phyloP scores from a whole-genome alignment of 1,140 invertebrate species.

The Argopecten irradians region DNA sequence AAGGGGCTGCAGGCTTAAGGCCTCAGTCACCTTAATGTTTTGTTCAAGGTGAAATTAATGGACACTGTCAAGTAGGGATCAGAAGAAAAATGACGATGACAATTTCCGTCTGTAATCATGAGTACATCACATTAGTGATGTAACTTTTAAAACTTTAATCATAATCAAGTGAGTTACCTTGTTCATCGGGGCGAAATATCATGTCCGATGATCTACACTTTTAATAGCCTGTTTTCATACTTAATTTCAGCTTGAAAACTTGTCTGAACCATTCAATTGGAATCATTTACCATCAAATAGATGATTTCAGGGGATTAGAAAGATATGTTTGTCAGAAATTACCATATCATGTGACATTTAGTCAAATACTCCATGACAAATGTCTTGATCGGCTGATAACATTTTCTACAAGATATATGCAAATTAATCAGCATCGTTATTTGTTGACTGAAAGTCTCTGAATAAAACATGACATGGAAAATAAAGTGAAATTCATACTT shows the following conservation, averaged over 20 bases:
- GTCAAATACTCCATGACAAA: neutral
- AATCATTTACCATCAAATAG: slow-evolving; percentile 23
- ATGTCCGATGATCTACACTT: neutral
- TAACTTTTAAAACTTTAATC: slow-evolving; percentile 5
- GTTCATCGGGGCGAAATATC: slow-evolving; percentile 14
- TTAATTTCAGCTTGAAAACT: slow-evolving; percentile 22
- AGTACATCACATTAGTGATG: slow-evolving; percentile 2
- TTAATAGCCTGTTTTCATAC: slow-evolving; percentile 18
- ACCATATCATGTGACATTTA: slow-evolving; percentile 16
- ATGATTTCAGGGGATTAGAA: slow-evolving; percentile 22
- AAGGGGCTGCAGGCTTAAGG: neutral
- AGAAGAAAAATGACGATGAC: slow-evolving; percentile 22
- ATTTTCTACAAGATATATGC: neutral
- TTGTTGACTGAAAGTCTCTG: neutral
- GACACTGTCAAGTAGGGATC: neutral
- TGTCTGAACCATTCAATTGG: neutral
- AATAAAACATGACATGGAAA: neutral
- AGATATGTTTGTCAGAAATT: neutral
- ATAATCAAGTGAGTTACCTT: slow-evolving; percentile 3
- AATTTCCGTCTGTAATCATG: neutral
- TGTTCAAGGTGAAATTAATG: slow-evolving; percentile 22
- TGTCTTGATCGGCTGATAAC: neutral
- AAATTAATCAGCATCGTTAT: neutral
- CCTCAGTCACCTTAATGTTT: slow-evolving; percentile 16
- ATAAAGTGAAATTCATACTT: slow-evolving; percentile 1